Conservation (phyloP, 1,140 invertebrate genomes). For the Heterodera schachtii region DNA sequence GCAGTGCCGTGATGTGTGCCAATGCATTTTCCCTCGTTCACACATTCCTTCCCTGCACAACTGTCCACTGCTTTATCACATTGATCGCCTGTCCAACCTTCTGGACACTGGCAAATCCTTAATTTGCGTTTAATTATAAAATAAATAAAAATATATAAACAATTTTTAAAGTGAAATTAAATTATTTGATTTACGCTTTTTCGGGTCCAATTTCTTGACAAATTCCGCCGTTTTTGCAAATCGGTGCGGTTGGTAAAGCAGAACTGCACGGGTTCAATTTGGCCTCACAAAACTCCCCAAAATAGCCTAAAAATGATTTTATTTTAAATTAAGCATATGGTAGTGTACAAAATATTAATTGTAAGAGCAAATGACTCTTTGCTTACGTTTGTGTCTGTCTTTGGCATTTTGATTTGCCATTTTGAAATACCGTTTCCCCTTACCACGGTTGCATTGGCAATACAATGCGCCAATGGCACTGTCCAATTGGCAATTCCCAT, state of each 20-base stretch:
- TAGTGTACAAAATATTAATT: no score
- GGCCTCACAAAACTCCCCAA: constrained; percentile 31
- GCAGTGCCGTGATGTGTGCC: not conserved
- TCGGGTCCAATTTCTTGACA: not conserved
- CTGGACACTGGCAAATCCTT: constrained; percentile 2
- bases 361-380: no score
- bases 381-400: no score
- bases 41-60: constrained; percentile 10
- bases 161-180: not conserved
- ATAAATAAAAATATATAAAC: not conserved
- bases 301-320: constrained; percentile 11
- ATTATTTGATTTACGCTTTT: not conserved
- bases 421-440: not conserved
- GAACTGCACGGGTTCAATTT: constrained; percentile 16
- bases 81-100: constrained; percentile 17
- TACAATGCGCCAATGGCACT: not conserved
- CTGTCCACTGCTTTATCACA: constrained; percentile 1
- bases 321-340: no score
- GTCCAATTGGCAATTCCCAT: not conserved
- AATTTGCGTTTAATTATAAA: not conserved
- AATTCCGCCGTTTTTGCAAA: constrained; percentile 24
- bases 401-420: no score
- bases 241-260: not conserved
- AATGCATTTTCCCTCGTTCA: constrained; percentile 15
- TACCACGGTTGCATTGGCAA: not conserved